phyloP scores from a whole-genome alignment of 2,888 invertebrate genomes.

The Lobophora halterata region DNA sequence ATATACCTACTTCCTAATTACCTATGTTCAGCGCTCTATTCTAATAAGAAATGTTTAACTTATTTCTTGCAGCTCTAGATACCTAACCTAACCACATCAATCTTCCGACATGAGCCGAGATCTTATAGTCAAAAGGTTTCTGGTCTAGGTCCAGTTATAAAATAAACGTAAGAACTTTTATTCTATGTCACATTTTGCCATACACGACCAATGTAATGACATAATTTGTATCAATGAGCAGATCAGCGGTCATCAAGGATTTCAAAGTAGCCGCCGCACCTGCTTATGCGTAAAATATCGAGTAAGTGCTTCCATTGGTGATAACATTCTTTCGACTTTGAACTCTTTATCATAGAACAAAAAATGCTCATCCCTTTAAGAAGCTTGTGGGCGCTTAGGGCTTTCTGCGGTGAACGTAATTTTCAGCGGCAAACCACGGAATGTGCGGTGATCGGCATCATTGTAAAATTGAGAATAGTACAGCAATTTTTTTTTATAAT shows the following conservation, averaged over 20 bases:
- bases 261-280: conserved; percentile 69
- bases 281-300: conserved; percentile 64
- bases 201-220: conserved; percentile 53
- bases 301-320: conserved; percentile 44
- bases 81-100: conserved; percentile 10
- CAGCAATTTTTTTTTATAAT: too few species aligned
- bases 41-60: too few species aligned
- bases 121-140: too few species aligned
- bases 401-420: conserved; percentile 37
- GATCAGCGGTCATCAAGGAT: conserved; percentile 54
- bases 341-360: conserved; percentile 17
- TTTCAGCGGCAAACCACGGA: conserved; percentile 69
- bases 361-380: conserved; percentile 25
- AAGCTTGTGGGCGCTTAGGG: conserved; percentile 21
- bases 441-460: conserved; percentile 52
- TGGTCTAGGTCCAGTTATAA: too few species aligned
- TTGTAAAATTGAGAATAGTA: conserved; percentile 37
- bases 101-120: background rate
- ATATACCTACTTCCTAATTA: too few species aligned
- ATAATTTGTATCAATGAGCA: conserved; percentile 67
- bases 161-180: too few species aligned
- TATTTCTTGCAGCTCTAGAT: too few species aligned
- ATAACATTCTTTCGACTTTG: conserved; percentile 25
- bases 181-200: too few species aligned
- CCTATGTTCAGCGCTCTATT: too few species aligned